A percentile compares a stretch with the other conserved stretches of the same genome.
phyloP scores from a whole-genome alignment of 2,888 invertebrate species.

The Pachliopta kotzebuea region DNA sequence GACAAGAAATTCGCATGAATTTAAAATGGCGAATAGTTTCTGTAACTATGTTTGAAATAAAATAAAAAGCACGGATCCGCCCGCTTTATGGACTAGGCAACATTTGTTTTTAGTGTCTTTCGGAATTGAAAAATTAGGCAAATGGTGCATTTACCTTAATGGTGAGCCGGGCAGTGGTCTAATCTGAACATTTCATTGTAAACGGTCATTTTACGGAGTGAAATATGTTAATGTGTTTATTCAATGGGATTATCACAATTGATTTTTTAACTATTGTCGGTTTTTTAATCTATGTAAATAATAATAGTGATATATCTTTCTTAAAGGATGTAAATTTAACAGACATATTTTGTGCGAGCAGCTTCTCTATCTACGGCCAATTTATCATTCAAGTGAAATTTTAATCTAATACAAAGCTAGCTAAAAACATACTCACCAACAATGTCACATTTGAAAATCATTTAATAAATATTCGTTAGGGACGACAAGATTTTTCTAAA shows the following conservation, averaged over 20 bases:
- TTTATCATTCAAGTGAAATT: no score
- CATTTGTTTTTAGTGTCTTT: constrained; percentile 24
- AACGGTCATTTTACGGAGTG: constrained; percentile 6
- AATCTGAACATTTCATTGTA: constrained; percentile 24
- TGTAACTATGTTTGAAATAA: constrained; percentile 11
- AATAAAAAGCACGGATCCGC: constrained; percentile 11
- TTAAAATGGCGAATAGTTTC: neutral
- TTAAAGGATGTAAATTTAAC: no score
- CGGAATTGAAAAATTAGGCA: constrained; percentile 26
- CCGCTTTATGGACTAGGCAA: constrained; percentile 13
- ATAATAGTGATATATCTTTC: no score
- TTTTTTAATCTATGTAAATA: no score
- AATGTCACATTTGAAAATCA: neutral
- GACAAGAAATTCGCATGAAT: neutral
- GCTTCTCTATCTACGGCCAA: no score
- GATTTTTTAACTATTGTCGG: no score
- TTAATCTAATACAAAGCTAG: no score
- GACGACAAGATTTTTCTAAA: constrained; percentile 50
- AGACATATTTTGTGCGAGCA: no score
- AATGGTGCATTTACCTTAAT: constrained; percentile 25
- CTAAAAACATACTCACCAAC: no score
- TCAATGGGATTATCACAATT: neutral
- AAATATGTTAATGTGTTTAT: constrained; percentile 2
- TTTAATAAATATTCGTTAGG: constrained; percentile 15
- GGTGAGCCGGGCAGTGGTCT: constrained; percentile 14